These are phyloP conservation scores for Bufotes viridis DNA, from an alignment of 2,797 vertebrate genomes.

Conservation along the genomic window DNA sequence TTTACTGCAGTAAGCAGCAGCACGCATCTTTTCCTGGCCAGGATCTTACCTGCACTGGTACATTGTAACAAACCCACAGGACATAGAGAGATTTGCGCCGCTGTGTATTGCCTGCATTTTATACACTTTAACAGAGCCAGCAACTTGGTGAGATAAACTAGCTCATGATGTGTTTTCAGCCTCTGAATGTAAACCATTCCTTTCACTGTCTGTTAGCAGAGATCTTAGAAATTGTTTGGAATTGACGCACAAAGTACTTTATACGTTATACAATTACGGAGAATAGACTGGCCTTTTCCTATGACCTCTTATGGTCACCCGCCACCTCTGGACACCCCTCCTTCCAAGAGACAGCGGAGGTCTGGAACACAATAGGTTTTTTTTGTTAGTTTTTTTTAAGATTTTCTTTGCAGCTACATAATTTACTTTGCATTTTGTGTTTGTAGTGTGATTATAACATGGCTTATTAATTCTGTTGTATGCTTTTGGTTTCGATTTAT, in stretches of 20 bases:
- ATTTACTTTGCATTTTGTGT: constrained; percentile 66
- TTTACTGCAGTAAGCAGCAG: neutral
- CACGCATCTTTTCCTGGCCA: too few relatives aligned
- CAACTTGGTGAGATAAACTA: neutral
- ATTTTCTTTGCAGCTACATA: constrained; percentile 64
- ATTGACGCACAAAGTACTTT: neutral
- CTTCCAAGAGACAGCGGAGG: constrained; percentile 69
- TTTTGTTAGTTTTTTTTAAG: constrained; percentile 57
- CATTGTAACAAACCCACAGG: too few relatives aligned
- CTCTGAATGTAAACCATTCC: neutral
- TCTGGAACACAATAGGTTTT: constrained; percentile 6
- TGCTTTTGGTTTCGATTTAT: constrained; percentile 51
- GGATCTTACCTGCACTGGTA: too few relatives aligned
- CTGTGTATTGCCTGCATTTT: too few relatives aligned
- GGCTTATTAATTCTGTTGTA: constrained; percentile 70
- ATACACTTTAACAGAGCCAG: too few relatives aligned
- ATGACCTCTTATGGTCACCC: neutral
- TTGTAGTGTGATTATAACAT: constrained; percentile 64
- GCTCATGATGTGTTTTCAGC: neutral
- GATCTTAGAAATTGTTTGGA: neutral
- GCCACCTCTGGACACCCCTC: constrained; percentile 64
- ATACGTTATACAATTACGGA: neutral
- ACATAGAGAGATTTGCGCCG: too few relatives aligned
- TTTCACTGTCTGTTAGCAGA: neutral
- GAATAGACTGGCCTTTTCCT: neutral